phyloP scores from a whole-genome alignment of 2,888 invertebrate genomes.

The Holacanthella duospinosa region DNA sequence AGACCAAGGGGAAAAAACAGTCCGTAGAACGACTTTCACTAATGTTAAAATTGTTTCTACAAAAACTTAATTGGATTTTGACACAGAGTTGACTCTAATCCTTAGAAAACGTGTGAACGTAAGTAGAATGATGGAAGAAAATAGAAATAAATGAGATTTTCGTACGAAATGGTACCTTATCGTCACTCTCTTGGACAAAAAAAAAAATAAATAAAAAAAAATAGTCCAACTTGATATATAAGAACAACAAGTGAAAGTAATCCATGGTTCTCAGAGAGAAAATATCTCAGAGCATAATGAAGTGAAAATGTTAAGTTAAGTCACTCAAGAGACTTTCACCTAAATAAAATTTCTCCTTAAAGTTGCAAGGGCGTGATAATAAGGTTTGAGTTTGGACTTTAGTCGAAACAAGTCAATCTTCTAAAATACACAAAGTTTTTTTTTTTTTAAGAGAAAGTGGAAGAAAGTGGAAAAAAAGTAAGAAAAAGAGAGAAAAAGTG shows the following conservation, averaged over 20 bases:
- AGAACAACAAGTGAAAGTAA: slow-evolving; percentile 1
- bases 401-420: slow-evolving; percentile 2
- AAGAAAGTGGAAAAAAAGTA: too few species aligned
- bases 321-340: not conserved
- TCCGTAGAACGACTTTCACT: too few species aligned
- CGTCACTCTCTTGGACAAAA: not conserved
- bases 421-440: not conserved
- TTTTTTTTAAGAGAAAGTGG: too few species aligned
- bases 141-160: not conserved
- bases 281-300: not conserved
- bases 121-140: not conserved
- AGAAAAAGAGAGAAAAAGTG: too few species aligned
- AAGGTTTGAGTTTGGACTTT: not conserved
- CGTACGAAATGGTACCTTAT: not conserved
- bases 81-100: not conserved
- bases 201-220: too few species aligned
- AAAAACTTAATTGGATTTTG: not conserved
- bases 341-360: not conserved
- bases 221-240: too few species aligned
- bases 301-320: not conserved
- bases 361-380: not conserved
- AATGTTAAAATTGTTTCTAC: too few species aligned
- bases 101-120: not conserved
- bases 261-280: not conserved
- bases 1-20: slow-evolving; percentile 7